A percentile compares a stretch with the other conserved stretches of the same genome.
Conservation (phyloP, 2,113 vertebrate species). For the Rousettus leschenaultii region DNA sequence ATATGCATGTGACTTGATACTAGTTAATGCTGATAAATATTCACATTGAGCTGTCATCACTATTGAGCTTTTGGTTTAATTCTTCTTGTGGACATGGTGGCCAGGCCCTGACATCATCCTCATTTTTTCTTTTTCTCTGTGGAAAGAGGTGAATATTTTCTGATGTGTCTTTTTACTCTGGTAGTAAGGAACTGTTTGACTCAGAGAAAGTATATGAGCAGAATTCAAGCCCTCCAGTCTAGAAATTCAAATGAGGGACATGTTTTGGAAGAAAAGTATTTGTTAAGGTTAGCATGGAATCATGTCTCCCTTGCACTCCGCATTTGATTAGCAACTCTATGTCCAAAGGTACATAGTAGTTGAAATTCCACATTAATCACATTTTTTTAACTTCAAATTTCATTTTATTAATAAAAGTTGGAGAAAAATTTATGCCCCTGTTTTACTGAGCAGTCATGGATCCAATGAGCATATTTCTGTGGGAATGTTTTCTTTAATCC, state of each 20-base stretch:
- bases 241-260: background rate
- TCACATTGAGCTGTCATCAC: background rate
- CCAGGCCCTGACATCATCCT: background rate
- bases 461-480: conserved; percentile 10
- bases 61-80: background rate
- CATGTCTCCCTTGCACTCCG: background rate
- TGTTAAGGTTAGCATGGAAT: background rate
- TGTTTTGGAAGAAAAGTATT: conserved; percentile 1
- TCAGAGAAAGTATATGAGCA: background rate
- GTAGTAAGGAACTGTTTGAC: background rate
- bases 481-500: conserved; percentile 40
- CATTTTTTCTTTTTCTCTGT: background rate
- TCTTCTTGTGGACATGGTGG: background rate
- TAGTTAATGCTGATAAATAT: background rate
- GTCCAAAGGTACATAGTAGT: conserved; percentile 33
- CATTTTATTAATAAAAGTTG: conserved; percentile 63
- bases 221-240: background rate
- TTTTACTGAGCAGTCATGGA: conserved; percentile 58
- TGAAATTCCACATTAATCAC: conserved; percentile 66
- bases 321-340: conserved; percentile 41
- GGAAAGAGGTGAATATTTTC: background rate
- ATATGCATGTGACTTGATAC: background rate
- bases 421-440: background rate
- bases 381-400: conserved; percentile 52
- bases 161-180: background rate